Evolutionary conservation across 2,888 invertebrate genomes (phyloP).

Genomic region (Morinoia aosen): DNA sequence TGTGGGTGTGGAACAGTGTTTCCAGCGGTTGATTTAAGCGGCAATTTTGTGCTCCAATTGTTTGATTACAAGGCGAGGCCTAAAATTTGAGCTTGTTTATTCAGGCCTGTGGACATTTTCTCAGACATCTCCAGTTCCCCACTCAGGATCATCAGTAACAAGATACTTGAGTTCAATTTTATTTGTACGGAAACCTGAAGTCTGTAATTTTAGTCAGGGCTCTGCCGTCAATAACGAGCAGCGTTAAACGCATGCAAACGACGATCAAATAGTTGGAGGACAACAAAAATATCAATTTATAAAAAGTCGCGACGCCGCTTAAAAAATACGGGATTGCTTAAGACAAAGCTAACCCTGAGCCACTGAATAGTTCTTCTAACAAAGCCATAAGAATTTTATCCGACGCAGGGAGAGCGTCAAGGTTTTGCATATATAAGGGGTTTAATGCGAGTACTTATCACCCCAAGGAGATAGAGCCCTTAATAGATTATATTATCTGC

Average conservation of each 20-base stretch:
- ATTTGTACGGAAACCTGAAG: not conserved
- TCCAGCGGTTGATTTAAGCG: not conserved
- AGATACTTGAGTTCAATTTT: not conserved
- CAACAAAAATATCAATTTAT: not conserved
- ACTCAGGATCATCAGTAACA: not conserved
- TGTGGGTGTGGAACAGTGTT: not conserved
- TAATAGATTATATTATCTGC: not conserved
- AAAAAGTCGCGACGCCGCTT: not conserved
- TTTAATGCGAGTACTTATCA: not conserved
- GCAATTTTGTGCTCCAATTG: not conserved
- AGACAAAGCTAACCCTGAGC: constrained; percentile 3
- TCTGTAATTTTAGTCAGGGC: not conserved
- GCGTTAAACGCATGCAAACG: not conserved
- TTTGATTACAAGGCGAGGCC: not conserved
- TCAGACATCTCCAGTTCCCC: not conserved
- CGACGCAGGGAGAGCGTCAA: not conserved
- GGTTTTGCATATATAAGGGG: constrained; percentile 12
- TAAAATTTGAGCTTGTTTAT: not conserved
- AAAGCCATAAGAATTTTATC: constrained; percentile 2
- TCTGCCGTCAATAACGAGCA: not conserved
- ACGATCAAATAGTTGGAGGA: not conserved
- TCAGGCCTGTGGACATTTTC: not conserved
- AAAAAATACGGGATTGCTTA: not conserved
- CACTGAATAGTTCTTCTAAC: not conserved
- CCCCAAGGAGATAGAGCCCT: not conserved